Base-by-base conservation (phyloP, 2,113 vertebrate genomes). In the cattle (Bos taurus) region DNA sequence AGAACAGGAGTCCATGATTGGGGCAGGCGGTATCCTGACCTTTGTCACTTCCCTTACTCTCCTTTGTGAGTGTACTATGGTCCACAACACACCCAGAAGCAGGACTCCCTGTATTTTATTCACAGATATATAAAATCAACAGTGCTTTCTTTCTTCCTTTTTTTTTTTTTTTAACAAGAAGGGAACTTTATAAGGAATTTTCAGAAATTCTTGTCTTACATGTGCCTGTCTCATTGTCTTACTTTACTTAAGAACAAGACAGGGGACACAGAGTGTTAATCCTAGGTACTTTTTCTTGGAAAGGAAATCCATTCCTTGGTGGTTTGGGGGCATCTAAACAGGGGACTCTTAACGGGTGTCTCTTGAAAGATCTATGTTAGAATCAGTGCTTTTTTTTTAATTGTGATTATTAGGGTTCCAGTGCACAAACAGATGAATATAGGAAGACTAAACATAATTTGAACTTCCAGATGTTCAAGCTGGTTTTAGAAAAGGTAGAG, bases 1-100 rank as follows among this genome's bases (percentile, higher is more conserved):
- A 56, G 92, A n/a, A 5, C 1, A 23, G 25, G 12, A 10, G 26
- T 15, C 33, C 15, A 0, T 1, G 8, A 16, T 64, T 23, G 8
- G 3, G n/a, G 23, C 26, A 48, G 64, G 50, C 19, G 16, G 15
- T 2, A 10, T 48, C 48, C 23, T 52, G 13, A 46, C 11, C 6
- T 25, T 33, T 6, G 19, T 13, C 8, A 12, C 36, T 25, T 36
- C 33, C 28, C 36, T 17, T 16, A 36, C 21, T 23, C 48, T n/a
- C 50, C 28, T 48, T 15, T 92, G 3, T 4, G 14, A 95, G 26
- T 25, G 57, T 10, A 25, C 28, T 40, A 43, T 14, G 23, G 12
- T 85, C 54, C 46, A 71, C 0, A n/a, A n/a, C 23, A 80, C n/a
- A 77, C 9, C 85, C 13, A 15, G 54, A 86, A 64, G 33, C 17